Evolutionary conservation across 2,888 invertebrate genomes (phyloP).

Genomic region (Mycalesis mineus): DNA sequence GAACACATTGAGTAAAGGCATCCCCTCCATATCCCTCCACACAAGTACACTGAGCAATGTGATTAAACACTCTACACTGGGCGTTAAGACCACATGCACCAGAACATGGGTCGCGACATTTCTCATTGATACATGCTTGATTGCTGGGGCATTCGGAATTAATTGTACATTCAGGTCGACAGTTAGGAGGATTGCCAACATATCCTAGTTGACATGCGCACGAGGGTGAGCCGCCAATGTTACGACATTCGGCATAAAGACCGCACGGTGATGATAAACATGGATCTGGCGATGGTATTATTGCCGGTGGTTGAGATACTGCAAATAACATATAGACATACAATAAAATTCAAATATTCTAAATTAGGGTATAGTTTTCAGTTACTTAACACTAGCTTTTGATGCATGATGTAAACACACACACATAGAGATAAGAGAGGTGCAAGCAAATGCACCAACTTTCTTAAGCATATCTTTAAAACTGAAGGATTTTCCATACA

Average conservation of each 20-base stretch:
- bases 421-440: too few species aligned
- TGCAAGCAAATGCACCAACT: too few species aligned
- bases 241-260: conserved; percentile 79
- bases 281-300: conserved; percentile 63
- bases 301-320: conserved; percentile 55
- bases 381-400: too few species aligned
- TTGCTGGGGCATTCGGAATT: conserved; percentile 83
- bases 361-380: too few species aligned
- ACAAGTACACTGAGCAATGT: conserved; percentile 81
- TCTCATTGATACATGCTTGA: conserved; percentile 81
- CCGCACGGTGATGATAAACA: conserved; percentile 85
- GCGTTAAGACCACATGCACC: conserved; percentile 82
- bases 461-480: too few species aligned
- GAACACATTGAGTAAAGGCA: conserved; percentile 74
- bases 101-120: conserved; percentile 82
- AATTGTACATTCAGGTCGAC: conserved; percentile 83
- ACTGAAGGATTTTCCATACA: too few species aligned
- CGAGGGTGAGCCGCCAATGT: conserved; percentile 74
- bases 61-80: conserved; percentile 78
- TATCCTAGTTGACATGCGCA: conserved; percentile 80
- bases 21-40: conserved; percentile 77
- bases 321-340: too few species aligned
- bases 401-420: too few species aligned
- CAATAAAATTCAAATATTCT: too few species aligned
- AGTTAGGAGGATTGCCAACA: conserved; percentile 82